Base-by-base conservation (phyloP, 2,113 vertebrate species). In the Mixornis gularis region DNA sequence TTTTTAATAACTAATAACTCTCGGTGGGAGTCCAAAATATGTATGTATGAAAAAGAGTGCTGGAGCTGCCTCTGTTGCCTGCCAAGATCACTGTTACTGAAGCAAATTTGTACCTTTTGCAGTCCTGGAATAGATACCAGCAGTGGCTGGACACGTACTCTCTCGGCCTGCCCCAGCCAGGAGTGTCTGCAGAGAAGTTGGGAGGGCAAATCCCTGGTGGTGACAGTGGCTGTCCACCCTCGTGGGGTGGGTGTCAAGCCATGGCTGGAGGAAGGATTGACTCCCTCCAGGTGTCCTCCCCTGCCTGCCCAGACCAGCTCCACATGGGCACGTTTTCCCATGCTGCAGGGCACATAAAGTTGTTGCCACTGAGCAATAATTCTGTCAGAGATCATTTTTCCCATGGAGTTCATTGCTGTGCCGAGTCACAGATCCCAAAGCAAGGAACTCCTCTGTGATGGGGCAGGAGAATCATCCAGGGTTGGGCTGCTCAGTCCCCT, bases 1-100 rank as follows among this genome's bases (percentile, higher is more conserved):
- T 82, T 87, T 88, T 95, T 94, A 81, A 94, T 94, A 96, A 95
- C 94, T 90, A 96, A 93, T 95, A 95, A 95, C 64, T 73, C 72
- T 94, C 86, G 0, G 43, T 92, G 83, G 80, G 74, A 93, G 36
- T 70, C 82, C 93, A 87, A 77, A 90, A 77, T 93, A 92, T 77
- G 86, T 69, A 78, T n/a, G 56, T 72, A 86, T 94, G 38, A 90
- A 91, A 89, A 77, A 83, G 46, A 55, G 21, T n/a, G n/a, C 73
- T 69, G 21, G n/a, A 82, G 55, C 87, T 91, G 72, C 85, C 73
- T 73, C 78, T 81, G 14, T 32, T 12, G 40, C 21, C 77, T 94
- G 82, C 79, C 92, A 94, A 80, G 87, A 92, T 89, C 53, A 7
- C 89, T 93, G 83, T 94, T 79, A 63, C 48, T 87, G 89, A 88